Evolutionary conservation across 1,140 invertebrate genomes (phyloP).

Genomic region (Yoshiicerus persimilis): DNA sequence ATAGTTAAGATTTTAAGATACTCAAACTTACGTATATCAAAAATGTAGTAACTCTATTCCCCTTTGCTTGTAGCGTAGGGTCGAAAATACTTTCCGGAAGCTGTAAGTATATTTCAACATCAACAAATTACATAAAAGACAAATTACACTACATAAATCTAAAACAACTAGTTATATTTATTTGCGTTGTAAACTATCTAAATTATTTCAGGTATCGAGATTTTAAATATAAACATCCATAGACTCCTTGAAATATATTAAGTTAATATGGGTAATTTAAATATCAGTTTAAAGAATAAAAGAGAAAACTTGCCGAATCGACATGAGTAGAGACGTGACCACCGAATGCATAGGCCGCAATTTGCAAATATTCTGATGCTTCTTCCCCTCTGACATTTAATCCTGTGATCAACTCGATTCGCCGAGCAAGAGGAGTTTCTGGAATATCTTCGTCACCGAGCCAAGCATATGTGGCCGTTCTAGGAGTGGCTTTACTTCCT

Average conservation of each 20-base stretch:
- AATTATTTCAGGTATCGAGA: too few relatives aligned
- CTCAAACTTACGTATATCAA: slow-evolving; percentile 38
- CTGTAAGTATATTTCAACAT: neutral
- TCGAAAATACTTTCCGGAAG: neutral
- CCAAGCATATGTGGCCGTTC: slow-evolving; percentile 42
- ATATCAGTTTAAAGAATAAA: neutral
- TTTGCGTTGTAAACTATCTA: too few relatives aligned
- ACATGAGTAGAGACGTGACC: slow-evolving; percentile 38
- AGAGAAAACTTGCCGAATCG: slow-evolving; percentile 33
- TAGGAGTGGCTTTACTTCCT: neutral
- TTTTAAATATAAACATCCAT: too few relatives aligned
- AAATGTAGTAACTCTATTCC: slow-evolving; percentile 43
- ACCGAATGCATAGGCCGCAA: slow-evolving; percentile 38
- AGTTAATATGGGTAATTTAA: too few relatives aligned
- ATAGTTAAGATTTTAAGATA: neutral
- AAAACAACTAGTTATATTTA: too few relatives aligned
- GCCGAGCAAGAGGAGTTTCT: neutral
- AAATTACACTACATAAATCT: too few relatives aligned
- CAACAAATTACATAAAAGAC: too few relatives aligned
- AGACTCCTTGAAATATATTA: too few relatives aligned
- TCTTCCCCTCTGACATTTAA: slow-evolving; percentile 25
- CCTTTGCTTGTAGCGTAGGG: neutral
- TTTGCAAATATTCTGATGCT: slow-evolving; percentile 39
- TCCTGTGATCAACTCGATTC: slow-evolving; percentile 41
- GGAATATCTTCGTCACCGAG: slow-evolving; percentile 28